Percentiles rank a stretch among this genome's conserved stretches.
phyloP scores from a whole-genome alignment of 2,113 vertebrate species.

The Pheucticus melanocephalus region DNA sequence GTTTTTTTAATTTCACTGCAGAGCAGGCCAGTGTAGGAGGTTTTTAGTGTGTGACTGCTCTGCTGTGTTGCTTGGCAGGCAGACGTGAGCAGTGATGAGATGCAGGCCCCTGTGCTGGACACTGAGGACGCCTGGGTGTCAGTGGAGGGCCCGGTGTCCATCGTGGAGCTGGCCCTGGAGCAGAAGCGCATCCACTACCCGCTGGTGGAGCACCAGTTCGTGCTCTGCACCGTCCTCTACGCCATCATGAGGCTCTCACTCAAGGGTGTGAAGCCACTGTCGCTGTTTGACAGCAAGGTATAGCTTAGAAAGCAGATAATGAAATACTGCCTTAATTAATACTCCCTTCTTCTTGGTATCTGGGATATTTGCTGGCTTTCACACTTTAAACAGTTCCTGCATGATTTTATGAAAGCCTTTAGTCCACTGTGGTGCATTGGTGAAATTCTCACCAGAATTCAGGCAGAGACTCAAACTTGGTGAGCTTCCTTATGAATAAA shows the following conservation, averaged over 20 bases:
- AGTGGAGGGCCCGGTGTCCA: slow-evolving; percentile 85
- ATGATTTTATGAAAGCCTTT: background rate
- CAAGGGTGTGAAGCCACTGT: slow-evolving; percentile 85
- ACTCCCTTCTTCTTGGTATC: background rate
- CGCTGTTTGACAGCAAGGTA: slow-evolving; percentile 95
- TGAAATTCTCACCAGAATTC: background rate
- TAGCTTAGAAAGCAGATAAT: background rate
- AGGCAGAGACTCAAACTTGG: background rate
- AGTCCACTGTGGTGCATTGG: background rate
- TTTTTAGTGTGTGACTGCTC: background rate
- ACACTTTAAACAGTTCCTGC: fast-evolving
- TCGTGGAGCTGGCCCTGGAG: slow-evolving; percentile 91
- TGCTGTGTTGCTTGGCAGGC: slow-evolving; percentile 70
- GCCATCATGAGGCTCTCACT: slow-evolving; percentile 84
- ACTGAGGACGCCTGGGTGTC: slow-evolving; percentile 88
- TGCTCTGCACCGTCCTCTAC: slow-evolving; percentile 82
- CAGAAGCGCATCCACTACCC: slow-evolving; percentile 91
- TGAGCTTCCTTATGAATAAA: background rate
- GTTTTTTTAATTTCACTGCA: background rate
- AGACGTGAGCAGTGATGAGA: slow-evolving; percentile 85
- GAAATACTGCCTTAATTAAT: background rate
- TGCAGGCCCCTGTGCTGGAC: slow-evolving; percentile 77
- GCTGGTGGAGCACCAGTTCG: slow-evolving; percentile 90
- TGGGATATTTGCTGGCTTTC: background rate
- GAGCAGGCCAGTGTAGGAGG: background rate